A percentile compares a stretch with the other conserved stretches of the same genome.
phyloP scores from a whole-genome alignment of 2,113 vertebrate species.

The Rhineura floridana region DNA sequence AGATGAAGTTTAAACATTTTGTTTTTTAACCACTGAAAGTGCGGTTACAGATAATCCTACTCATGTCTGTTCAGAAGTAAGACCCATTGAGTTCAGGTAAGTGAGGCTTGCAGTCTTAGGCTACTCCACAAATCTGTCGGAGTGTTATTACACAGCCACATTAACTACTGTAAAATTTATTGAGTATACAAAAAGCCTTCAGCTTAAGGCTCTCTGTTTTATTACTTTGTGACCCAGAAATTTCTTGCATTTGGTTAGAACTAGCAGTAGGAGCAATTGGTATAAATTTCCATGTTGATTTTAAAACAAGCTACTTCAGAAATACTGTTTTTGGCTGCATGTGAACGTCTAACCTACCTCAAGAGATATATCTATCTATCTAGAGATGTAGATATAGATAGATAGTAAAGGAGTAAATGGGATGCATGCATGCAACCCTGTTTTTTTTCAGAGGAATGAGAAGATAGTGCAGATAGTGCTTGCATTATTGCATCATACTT shows the following conservation, averaged over 20 bases:
- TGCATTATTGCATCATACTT: background rate
- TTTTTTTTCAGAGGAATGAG: background rate
- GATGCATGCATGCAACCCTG: no score
- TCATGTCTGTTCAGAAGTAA: no score
- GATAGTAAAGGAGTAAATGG: no score
- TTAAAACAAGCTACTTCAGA: background rate
- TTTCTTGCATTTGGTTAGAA: background rate
- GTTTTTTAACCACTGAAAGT: background rate
- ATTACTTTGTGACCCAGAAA: background rate
- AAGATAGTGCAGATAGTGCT: no score
- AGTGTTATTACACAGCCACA: background rate
- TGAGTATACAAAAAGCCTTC: background rate
- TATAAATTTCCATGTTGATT: background rate
- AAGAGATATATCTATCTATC: no score
- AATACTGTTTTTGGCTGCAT: background rate
- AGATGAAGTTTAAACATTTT: background rate
- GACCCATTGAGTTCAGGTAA: no score
- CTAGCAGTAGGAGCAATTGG: fast-evolving
- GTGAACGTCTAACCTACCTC: background rate
- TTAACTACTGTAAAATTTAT: background rate
- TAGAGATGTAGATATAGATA: no score
- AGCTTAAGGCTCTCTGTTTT: background rate
- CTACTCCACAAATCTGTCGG: background rate
- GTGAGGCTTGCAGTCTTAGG: no score
- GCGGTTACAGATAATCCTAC: no score